These are phyloP conservation scores for Lordiphosa andalusiaca DNA, from an alignment of 2,888 invertebrate genomes.

Conservation along the genomic window DNA sequence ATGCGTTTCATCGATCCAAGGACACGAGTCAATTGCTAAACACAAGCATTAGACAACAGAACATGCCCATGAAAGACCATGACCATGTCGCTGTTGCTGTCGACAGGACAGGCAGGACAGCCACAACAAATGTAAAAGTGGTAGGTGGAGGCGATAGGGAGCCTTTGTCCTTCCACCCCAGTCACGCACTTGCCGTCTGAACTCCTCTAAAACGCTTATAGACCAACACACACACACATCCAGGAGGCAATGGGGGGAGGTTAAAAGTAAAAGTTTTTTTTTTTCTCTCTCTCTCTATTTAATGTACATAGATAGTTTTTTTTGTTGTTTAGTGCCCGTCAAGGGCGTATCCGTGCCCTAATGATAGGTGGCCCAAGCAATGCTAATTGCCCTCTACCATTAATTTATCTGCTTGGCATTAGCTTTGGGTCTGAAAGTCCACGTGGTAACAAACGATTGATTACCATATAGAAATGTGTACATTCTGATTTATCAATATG, in stretches of 20 bases:
- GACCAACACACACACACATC: constrained; percentile 2
- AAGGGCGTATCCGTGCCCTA: constrained; percentile 27
- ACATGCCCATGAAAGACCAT: constrained; percentile 20
- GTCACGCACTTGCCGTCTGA: constrained; percentile 68
- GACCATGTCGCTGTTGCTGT: constrained; percentile 19
- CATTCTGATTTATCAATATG: background rate
- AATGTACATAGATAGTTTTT: constrained; percentile 21
- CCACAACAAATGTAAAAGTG: constrained; percentile 23
- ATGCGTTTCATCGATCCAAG: constrained; percentile 69
- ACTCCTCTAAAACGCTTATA: constrained; percentile 50
- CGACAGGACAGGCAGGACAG: constrained; percentile 6
- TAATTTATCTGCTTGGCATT: constrained; percentile 25
- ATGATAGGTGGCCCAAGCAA: constrained; percentile 31
- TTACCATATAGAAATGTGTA: background rate
- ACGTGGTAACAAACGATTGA: background rate
- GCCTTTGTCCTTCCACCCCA: constrained; percentile 57
- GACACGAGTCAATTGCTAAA: constrained; percentile 31
- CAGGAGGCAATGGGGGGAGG: background rate
- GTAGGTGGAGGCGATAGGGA: constrained; percentile 1
- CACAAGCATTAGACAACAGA: constrained; percentile 6
- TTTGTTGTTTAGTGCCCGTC: constrained; percentile 7
- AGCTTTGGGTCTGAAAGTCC: constrained; percentile 7
- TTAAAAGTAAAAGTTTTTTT: constrained; percentile 29
- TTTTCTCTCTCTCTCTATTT: constrained; percentile 5
- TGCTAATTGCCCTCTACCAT: constrained; percentile 31